Evolutionary conservation across 2,888 invertebrate species (phyloP).

Genomic region (Apodemia hepburni): DNA sequence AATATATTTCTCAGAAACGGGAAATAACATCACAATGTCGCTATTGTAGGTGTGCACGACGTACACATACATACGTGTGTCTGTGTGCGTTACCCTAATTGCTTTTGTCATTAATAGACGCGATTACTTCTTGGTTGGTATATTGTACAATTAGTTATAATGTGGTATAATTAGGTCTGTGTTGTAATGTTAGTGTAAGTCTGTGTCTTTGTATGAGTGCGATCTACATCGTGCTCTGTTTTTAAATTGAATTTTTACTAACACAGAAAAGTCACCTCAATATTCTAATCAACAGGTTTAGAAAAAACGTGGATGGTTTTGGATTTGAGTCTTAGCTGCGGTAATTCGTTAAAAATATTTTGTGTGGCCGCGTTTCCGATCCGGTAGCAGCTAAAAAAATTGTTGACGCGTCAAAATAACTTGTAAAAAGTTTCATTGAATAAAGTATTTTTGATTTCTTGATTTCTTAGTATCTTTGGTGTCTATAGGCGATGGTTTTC

Average conservation of each 20-base stretch:
- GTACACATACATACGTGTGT: constrained; percentile 28
- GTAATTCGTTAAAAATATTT: too few species aligned
- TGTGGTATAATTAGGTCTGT: constrained; percentile 71
- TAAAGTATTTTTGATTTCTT: too few species aligned
- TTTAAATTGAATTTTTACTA: constrained; percentile 21
- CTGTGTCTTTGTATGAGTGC: constrained; percentile 40
- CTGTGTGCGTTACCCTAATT: constrained; percentile 71
- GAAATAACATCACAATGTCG: constrained; percentile 1
- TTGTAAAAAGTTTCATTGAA: too few species aligned
- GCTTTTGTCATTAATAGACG: constrained; percentile 79
- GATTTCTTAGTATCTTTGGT: too few species aligned
- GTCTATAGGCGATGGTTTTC: too few species aligned
- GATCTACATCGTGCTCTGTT: constrained; percentile 25
- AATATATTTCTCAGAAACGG: background rate
- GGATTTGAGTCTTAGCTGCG: too few species aligned
- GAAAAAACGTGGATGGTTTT: too few species aligned
- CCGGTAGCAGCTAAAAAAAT: too few species aligned
- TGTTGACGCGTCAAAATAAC: too few species aligned
- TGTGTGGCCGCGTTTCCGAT: too few species aligned
- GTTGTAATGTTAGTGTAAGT: constrained; percentile 43
- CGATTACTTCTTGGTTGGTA: constrained; percentile 75
- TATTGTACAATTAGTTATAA: constrained; percentile 77
- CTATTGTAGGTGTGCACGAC: constrained; percentile 19
- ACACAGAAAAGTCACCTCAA: background rate
- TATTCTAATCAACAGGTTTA: too few species aligned